Percentiles rank a stretch among this genome's conserved stretches.
phyloP scores from a whole-genome alignment of 92 coral and sea anemone genomes.

The Bergia sp. region DNA sequence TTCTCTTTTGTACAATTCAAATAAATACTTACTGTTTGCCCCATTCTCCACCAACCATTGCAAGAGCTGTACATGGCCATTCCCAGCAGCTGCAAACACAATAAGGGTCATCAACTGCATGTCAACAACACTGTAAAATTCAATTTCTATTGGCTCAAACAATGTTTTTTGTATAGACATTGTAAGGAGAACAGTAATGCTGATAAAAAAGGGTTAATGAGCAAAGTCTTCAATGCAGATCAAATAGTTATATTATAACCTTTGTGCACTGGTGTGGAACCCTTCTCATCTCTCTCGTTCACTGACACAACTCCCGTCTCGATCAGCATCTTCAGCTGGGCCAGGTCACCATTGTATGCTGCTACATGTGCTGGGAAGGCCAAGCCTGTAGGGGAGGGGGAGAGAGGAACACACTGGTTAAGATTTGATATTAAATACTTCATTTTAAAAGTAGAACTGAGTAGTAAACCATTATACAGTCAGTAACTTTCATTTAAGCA shows the following conservation, averaged over 20 bases:
- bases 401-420: not conserved
- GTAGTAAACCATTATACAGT: too few species aligned
- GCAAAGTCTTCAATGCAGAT: too few species aligned
- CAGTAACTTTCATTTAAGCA: too few species aligned
- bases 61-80: slow-evolving; percentile 90
- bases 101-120: not conserved
- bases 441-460: too few species aligned
- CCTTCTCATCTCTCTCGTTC: slow-evolving; percentile 94
- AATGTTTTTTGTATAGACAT: too few species aligned
- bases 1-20: too few species aligned
- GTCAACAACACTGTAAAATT: not conserved
- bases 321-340: slow-evolving; percentile 91
- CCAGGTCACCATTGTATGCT: slow-evolving; percentile 90
- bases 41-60: slow-evolving; percentile 99
- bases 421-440: not conserved
- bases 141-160: not conserved
- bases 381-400: slow-evolving; percentile 60
- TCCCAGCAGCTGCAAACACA: slow-evolving; percentile 83
- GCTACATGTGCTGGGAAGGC: slow-evolving; percentile 99
- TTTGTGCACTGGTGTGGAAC: slow-evolving; percentile 97
- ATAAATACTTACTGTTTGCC: slow-evolving; percentile 78
- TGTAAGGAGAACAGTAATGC: too few species aligned
- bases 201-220: too few species aligned
- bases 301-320: slow-evolving; percentile 98
- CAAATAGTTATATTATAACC: slow-evolving; percentile 49